phyloP scores from a whole-genome alignment of 2,888 invertebrate species.

The Catocala fraxini region DNA sequence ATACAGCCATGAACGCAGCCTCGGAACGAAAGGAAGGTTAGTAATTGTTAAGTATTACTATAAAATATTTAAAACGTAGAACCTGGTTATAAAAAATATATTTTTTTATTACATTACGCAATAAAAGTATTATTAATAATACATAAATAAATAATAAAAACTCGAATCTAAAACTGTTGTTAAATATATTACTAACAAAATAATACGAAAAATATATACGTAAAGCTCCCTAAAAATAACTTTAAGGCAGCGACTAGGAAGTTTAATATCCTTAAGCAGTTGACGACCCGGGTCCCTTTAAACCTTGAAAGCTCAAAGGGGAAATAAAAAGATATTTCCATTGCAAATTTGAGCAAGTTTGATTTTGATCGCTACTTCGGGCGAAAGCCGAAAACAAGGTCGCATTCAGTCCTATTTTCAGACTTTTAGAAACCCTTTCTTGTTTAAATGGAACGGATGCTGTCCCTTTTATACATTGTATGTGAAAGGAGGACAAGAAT shows the following conservation, averaged over 20 bases:
- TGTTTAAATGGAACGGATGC: slow-evolving; percentile 29
- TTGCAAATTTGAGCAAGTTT: slow-evolving; percentile 73
- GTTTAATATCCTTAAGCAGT: slow-evolving; percentile 73
- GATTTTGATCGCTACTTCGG: slow-evolving; percentile 72
- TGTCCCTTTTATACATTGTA: slow-evolving; percentile 20
- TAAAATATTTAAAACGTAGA: too few relatives aligned
- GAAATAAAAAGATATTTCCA: slow-evolving; percentile 79
- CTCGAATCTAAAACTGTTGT: not conserved
- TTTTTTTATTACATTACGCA: too few relatives aligned
- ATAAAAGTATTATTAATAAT: too few relatives aligned
- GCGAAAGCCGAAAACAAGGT: slow-evolving; percentile 62
- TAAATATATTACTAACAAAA: slow-evolving; percentile 16
- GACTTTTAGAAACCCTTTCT: slow-evolving; percentile 36
- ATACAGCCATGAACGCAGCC: too few relatives aligned
- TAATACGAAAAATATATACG: slow-evolving; percentile 25
- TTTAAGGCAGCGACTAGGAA: slow-evolving; percentile 55
- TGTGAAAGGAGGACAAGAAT: slow-evolving; percentile 13
- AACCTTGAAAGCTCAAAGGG: slow-evolving; percentile 72
- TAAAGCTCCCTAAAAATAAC: slow-evolving; percentile 49
- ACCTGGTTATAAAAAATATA: too few relatives aligned
- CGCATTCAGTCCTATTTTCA: slow-evolving; percentile 37
- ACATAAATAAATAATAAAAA: too few relatives aligned
- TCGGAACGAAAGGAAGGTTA: too few relatives aligned
- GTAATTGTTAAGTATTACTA: too few relatives aligned
- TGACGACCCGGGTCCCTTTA: slow-evolving; percentile 65